Percentiles rank a stretch among this genome's conserved stretches.
These are phyloP conservation scores for Stenopsyche tienmushanensis DNA, from an alignment of 1,140 invertebrate species.

Conservation along the genomic window DNA sequence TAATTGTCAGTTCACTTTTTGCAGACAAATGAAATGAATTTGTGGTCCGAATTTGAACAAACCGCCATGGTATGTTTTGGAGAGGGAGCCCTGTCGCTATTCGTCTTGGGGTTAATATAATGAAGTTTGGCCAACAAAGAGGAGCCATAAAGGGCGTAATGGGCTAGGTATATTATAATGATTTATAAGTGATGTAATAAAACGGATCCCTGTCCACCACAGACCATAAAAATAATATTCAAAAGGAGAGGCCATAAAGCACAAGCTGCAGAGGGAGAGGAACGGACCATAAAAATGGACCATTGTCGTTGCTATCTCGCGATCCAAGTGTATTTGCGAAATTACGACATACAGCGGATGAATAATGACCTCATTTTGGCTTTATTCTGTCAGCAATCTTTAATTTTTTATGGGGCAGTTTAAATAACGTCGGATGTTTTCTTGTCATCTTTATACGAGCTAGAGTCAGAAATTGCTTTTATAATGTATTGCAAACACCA, in stretches of 20 bases:
- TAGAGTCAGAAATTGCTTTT: no score
- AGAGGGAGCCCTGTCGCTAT: neutral
- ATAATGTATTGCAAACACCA: no score
- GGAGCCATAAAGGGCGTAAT: slow-evolving; percentile 34
- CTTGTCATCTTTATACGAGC: no score
- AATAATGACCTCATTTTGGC: neutral
- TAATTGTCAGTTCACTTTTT: no score
- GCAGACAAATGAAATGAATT: neutral
- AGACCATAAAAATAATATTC: slow-evolving; percentile 42
- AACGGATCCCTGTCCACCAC: slow-evolving; percentile 35
- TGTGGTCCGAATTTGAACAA: slow-evolving; percentile 11
- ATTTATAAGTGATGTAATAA: slow-evolving; percentile 41
- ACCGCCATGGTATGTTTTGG: neutral
- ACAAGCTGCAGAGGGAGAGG: slow-evolving; percentile 9
- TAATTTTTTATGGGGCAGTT: neutral
- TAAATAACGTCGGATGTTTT: no score
- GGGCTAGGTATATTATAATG: slow-evolving; percentile 37
- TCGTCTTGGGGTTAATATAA: slow-evolving; percentile 15
- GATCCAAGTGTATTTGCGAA: slow-evolving; percentile 15
- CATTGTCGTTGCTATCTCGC: slow-evolving; percentile 20
- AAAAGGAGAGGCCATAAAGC: slow-evolving; percentile 36
- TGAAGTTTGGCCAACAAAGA: slow-evolving; percentile 32
- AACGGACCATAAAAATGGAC: slow-evolving; percentile 32
- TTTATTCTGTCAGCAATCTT: neutral
- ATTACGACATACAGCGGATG: slow-evolving; percentile 11